Conservation (phyloP, 2,797 vertebrate species). For the Bryconaethiops microstoma region DNA sequence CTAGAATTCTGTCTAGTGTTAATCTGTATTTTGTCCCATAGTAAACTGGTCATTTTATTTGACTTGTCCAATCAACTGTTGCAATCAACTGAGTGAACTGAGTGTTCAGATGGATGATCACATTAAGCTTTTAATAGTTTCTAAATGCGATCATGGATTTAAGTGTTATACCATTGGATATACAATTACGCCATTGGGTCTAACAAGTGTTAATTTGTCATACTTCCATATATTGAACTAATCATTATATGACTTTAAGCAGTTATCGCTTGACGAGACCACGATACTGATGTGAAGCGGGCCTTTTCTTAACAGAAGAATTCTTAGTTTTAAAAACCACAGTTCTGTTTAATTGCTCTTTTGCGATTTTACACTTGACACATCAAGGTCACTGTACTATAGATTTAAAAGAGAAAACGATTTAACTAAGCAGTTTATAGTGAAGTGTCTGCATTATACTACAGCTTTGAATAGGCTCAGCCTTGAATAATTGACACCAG, state of each 20-base stretch:
- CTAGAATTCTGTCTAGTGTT: not conserved
- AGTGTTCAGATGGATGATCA: too few species aligned
- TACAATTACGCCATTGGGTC: too few species aligned
- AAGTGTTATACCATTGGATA: too few species aligned
- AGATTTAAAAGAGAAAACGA: not conserved
- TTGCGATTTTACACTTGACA: not conserved
- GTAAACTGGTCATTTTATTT: too few species aligned
- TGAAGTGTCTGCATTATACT: not conserved
- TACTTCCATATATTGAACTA: not conserved
- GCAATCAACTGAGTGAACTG: too few species aligned
- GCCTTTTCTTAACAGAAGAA: not conserved
- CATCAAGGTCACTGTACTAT: conserved; percentile 1
- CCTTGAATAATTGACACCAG: not conserved
- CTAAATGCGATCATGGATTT: too few species aligned
- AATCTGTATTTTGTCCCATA: too few species aligned
- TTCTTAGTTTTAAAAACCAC: not conserved
- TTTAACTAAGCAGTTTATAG: not conserved
- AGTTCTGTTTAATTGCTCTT: not conserved
- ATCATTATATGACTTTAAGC: not conserved
- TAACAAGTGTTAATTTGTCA: too few species aligned
- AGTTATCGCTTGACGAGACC: not conserved
- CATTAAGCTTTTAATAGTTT: not conserved
- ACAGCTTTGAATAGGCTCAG: conserved; percentile 6
- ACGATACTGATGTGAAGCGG: not conserved
- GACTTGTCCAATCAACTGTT: too few species aligned